phyloP scores from a whole-genome alignment of 2,113 vertebrate genomes.

The Pelusios castaneus region DNA sequence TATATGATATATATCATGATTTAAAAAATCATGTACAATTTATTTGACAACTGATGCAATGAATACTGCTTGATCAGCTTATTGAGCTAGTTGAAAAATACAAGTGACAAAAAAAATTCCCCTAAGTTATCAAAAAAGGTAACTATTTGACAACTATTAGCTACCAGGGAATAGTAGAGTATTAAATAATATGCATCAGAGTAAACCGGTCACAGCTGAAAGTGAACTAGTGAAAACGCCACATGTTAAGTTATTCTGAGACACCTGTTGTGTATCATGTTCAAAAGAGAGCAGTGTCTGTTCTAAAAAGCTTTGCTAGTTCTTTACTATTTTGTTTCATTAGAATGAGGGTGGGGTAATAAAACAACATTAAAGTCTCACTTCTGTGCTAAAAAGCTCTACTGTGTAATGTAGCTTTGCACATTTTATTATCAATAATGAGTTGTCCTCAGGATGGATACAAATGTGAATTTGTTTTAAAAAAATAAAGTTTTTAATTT shows the following conservation, averaged over 20 bases:
- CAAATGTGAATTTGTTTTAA: not conserved
- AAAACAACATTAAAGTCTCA: not conserved
- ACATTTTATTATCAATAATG: not conserved
- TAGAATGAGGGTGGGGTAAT: not conserved
- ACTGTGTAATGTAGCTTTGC: not conserved
- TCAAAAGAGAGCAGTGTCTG: not conserved
- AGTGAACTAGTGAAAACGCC: not conserved
- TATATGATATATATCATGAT: too few species aligned
- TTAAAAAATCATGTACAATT: not conserved
- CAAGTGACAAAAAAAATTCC: not conserved
- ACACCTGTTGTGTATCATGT: not conserved
- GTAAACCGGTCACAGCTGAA: not conserved
- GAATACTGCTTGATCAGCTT: not conserved
- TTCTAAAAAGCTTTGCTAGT: not conserved
- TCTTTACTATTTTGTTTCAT: not conserved
- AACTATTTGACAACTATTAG: not conserved
- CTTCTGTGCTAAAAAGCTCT: not conserved
- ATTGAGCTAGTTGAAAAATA: not conserved
- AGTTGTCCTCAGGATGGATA: not conserved
- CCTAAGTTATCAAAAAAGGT: not conserved
- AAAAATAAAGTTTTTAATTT: not conserved
- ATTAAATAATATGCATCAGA: not conserved
- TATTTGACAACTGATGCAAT: fast-evolving
- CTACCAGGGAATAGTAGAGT: not conserved
- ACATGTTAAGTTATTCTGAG: not conserved